phyloP scores from a whole-genome alignment of 2,888 invertebrate species.

The Sturmia bella region DNA sequence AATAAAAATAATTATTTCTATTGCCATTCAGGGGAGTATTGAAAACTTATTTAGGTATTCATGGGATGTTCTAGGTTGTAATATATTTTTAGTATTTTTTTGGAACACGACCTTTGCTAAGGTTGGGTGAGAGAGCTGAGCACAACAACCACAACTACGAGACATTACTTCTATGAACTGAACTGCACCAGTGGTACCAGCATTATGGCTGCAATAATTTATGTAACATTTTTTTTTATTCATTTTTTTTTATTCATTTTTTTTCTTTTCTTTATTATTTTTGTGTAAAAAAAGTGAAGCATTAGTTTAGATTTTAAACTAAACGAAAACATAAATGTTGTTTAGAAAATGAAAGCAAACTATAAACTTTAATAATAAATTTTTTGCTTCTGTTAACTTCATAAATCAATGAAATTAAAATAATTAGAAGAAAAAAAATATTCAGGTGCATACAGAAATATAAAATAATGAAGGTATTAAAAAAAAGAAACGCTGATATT shows the following conservation, averaged over 20 bases:
- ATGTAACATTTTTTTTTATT: conserved; percentile 13
- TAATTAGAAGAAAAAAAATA: conserved; percentile 10
- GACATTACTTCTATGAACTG: too few species aligned
- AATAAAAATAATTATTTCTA: conserved; percentile 12
- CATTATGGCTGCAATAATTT: background rate
- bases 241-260: conserved; percentile 23
- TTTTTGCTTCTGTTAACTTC: conserved; percentile 33
- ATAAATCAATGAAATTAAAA: conserved; percentile 26
- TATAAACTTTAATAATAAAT: conserved; percentile 26
- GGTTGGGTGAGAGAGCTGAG: conserved; percentile 35
- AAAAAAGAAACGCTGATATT: too few species aligned
- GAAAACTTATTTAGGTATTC: conserved; percentile 45
- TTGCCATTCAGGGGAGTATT: conserved; percentile 12
- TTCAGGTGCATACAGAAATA: too few species aligned
- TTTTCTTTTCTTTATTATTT: conserved; percentile 13
- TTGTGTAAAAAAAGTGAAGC: conserved; percentile 12
- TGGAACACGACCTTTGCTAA: conserved; percentile 47
- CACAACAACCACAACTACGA: too few species aligned
- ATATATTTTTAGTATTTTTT: conserved; percentile 39
- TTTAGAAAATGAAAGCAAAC: background rate
- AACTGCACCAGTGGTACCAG: too few species aligned
- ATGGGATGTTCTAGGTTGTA: conserved; percentile 22
- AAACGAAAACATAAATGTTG: background rate
- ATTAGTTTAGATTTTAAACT: conserved; percentile 27
- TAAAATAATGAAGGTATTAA: too few species aligned